A percentile compares a stretch with the other conserved stretches of the same genome.
phyloP scores from a whole-genome alignment of 2,888 invertebrate species.

The Nasonia oneida region DNA sequence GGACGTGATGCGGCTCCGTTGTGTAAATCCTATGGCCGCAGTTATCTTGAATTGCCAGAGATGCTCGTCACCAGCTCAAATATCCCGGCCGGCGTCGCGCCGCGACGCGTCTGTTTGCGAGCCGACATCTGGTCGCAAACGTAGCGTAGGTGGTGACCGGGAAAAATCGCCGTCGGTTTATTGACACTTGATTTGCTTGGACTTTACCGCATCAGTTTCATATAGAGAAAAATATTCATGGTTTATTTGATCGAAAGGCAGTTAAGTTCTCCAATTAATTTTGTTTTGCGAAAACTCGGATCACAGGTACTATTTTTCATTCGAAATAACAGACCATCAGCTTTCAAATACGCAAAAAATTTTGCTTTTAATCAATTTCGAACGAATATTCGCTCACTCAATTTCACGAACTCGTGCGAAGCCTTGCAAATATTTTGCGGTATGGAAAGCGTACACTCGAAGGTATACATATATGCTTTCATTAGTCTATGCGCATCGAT shows the following conservation, averaged over 20 bases:
- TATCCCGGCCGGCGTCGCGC: not conserved
- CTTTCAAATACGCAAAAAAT: not conserved
- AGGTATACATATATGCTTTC: not conserved
- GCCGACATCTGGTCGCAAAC: not conserved
- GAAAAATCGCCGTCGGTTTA: not conserved
- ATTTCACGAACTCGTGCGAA: not conserved
- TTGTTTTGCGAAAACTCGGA: no score
- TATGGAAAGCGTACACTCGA: not conserved
- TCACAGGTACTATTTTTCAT: no score
- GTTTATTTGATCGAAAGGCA: no score
- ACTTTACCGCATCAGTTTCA: not conserved
- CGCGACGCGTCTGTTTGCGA: not conserved
- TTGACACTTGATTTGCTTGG: not conserved
- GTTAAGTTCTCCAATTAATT: no score
- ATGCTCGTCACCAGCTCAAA: constrained; percentile 25
- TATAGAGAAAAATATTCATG: no score
- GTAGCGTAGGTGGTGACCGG: not conserved
- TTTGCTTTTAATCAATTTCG: constrained; percentile 19
- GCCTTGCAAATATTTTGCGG: constrained; percentile 29
- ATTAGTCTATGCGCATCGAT: not conserved
- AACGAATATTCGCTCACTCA: constrained; percentile 14
- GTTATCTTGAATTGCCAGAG: constrained; percentile 53
- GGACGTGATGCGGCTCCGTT: not conserved
- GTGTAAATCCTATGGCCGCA: constrained; percentile 34
- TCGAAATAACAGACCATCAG: not conserved